A percentile compares a stretch with the other conserved stretches of the same genome.
Evolutionary conservation across 2,797 vertebrate species (phyloP).

Genomic region (Leptoclinus maculatus): DNA sequence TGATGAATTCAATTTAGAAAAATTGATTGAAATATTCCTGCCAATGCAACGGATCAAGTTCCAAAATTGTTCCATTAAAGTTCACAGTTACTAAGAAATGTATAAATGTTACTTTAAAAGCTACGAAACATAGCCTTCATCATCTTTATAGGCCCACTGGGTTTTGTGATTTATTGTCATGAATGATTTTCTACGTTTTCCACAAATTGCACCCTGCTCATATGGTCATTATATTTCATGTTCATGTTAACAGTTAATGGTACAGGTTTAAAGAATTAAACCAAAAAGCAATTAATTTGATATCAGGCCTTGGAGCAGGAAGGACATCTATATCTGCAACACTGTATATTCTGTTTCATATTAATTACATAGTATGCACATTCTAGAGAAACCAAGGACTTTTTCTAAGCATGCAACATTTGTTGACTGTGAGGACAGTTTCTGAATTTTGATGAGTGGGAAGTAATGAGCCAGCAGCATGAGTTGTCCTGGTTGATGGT

Average conservation of each 20-base stretch:
- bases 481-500: slow-evolving; percentile 30
- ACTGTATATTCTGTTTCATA: background rate
- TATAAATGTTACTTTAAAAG: background rate
- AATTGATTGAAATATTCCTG: background rate
- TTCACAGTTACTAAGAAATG: background rate
- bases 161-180: background rate
- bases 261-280: background rate
- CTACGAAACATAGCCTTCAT: too few species aligned
- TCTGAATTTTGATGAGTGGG: slow-evolving; percentile 26
- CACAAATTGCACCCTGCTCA: too few species aligned
- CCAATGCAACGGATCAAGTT: background rate
- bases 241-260: background rate
- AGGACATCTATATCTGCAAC: background rate
- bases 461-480: slow-evolving; percentile 40
- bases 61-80: background rate
- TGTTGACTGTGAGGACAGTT: slow-evolving; percentile 2
- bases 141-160: background rate
- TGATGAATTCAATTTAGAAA: background rate
- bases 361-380: background rate
- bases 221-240: background rate
- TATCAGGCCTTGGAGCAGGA: background rate
- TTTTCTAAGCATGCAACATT: background rate
- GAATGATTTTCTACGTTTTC: too few species aligned
- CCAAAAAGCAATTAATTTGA: background rate
- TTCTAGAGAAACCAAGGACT: background rate